These are phyloP conservation scores for Folsomia candida DNA, from an alignment of 2,888 invertebrate genomes.

Conservation along the genomic window DNA sequence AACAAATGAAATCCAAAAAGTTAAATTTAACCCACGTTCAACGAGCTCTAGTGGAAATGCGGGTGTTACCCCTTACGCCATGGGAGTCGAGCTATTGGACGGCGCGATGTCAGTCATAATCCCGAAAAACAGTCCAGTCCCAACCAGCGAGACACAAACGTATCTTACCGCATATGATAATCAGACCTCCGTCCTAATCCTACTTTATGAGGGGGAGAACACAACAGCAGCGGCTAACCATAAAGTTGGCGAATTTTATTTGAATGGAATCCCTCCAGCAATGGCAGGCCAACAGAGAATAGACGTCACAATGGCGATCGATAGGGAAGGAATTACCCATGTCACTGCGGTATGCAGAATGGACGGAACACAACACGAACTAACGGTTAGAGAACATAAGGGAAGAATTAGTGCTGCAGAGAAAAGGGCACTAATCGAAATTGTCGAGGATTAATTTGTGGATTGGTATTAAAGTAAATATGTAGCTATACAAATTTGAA, in stretches of 20 bases:
- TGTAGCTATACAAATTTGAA: no score
- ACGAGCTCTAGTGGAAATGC: neutral
- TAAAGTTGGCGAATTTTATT: slow-evolving; percentile 15
- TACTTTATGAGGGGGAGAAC: slow-evolving; percentile 22
- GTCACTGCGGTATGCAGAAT: neutral
- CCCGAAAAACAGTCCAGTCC: slow-evolving; percentile 21
- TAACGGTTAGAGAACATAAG: slow-evolving; percentile 3
- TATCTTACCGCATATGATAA: slow-evolving; percentile 14
- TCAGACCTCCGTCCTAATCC: slow-evolving; percentile 12
- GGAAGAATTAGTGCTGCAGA: neutral
- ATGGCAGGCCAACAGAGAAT: slow-evolving; percentile 3
- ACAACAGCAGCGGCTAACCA: neutral
- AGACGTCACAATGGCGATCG: slow-evolving; percentile 8
- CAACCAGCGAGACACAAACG: neutral
- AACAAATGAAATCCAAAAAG: neutral
- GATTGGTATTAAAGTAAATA: no score
- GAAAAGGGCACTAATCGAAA: no score
- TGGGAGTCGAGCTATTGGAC: slow-evolving; percentile 12
- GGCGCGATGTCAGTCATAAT: slow-evolving; percentile 18
- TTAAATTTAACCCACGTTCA: neutral
- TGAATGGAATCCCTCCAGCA: slow-evolving; percentile 22
- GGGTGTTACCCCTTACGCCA: slow-evolving; percentile 19
- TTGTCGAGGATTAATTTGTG: no score
- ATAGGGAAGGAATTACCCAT: slow-evolving; percentile 9
- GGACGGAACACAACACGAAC: slow-evolving; percentile 2